Evolutionary conservation across 2,797 vertebrate genomes (phyloP), one percentile per base, ranked within the genome.

Genomic region (Simalia tracyae): DNA sequence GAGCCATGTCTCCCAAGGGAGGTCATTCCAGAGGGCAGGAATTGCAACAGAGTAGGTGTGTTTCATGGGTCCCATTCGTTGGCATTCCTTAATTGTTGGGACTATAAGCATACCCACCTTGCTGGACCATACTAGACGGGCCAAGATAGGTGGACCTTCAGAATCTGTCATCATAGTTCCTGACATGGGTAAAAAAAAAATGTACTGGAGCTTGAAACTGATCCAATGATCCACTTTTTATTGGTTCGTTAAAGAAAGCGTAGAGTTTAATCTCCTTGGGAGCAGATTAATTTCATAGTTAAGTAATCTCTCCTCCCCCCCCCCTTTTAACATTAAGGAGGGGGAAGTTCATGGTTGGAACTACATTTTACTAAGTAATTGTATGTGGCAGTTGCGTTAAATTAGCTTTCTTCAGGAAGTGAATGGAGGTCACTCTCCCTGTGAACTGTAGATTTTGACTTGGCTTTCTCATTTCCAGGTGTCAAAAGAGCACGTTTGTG

Each of bases 301-400:
- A 91, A 93, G 66, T 93, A 93, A 93, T 92, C 56, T 94, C 89
- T 89, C 94, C 90, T 2, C 5, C 11, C 22, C 31, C 61, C 17
- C 3, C 28, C 42, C 93, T 94, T 92, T 93, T 15, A 2, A 89
- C 91, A 64, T 94, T 63, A 89, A 90, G 87, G 88, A 31, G 50
- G 14, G 11, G 42, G 85, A 92, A 91, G 60, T 50, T 68, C 87
- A 81, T 95, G 88, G 56, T 90, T 94, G 92, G 91, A 5, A 66
- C 93, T 95, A n/a, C 76, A 90, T 93, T 92, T 92, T 87, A 85
- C 68, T 86, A 42, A 90, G 94, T 93, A 93, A 95, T 93, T 92
- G 95, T 86, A 88, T 46, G 84, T 92, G 95, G 91, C 96, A 96
- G 94, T 93, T 93, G 94, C 76, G 93, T 94, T 95, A 92, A 95